These are phyloP conservation scores for Brachionus rotundiformis DNA, from an alignment of 1,140 invertebrate genomes.

Conservation along the genomic window DNA sequence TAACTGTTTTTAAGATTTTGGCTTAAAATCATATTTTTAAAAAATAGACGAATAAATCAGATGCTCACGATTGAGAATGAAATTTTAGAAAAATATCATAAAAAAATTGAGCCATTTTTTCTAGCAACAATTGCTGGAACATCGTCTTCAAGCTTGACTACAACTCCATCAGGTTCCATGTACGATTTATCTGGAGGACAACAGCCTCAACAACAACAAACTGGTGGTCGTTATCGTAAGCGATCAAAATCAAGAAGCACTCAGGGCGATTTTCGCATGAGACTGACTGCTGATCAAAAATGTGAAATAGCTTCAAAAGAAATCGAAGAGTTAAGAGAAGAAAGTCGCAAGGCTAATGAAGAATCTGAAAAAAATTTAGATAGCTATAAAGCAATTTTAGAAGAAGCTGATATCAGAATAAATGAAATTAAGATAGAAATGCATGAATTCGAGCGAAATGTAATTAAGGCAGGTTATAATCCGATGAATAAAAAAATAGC, in stretches of 20 bases:
- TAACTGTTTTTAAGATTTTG: not conserved
- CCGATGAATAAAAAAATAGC: slow-evolving; percentile 59
- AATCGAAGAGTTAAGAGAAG: slow-evolving; percentile 62
- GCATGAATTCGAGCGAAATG: slow-evolving; percentile 64
- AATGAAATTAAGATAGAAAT: slow-evolving; percentile 62
- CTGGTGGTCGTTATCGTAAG: slow-evolving; percentile 56
- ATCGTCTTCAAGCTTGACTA: not conserved
- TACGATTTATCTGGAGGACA: slow-evolving; percentile 53
- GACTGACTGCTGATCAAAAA: slow-evolving; percentile 63
- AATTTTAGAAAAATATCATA: slow-evolving; percentile 64
- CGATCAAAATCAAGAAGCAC: slow-evolving; percentile 60
- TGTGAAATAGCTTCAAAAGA: slow-evolving; percentile 60
- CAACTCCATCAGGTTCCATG: slow-evolving; percentile 54
- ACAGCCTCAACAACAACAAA: not conserved
- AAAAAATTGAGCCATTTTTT: slow-evolving; percentile 60
- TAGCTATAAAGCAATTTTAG: slow-evolving; percentile 62
- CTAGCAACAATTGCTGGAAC: not conserved
- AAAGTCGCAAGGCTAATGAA: slow-evolving; percentile 60
- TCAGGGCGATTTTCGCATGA: slow-evolving; percentile 58
- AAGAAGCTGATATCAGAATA: slow-evolving; percentile 61
- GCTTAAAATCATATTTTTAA: not conserved
- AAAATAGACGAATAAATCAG: slow-evolving; percentile 60
- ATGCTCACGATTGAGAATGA: slow-evolving; percentile 61
- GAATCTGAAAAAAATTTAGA: slow-evolving; percentile 63
- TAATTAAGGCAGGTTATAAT: slow-evolving; percentile 61